Evolutionary conservation across 2,797 vertebrate species (phyloP), one percentile per base, ranked within the genome.

Genomic region (Bradypodion pumilum): DNA sequence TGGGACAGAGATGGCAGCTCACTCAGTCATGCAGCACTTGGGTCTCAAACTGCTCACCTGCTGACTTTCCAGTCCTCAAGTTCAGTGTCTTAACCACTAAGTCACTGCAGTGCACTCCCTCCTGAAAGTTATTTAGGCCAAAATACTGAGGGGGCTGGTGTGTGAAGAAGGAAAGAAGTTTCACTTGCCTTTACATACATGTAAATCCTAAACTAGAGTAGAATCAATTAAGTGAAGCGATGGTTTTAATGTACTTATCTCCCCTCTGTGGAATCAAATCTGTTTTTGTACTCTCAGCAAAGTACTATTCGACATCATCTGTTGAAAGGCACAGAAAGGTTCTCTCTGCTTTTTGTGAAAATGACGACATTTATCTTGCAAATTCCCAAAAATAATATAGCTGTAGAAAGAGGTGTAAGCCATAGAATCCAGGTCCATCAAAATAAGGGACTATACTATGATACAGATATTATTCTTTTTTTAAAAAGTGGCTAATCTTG

Each of bases 381-480:
- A 25, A 72, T 52, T 0, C 63, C 40, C 84, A 85, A 74, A 63
- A 37, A 27, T 74, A 86, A 79, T 49, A 70, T 83, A 85, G 84
- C 66, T 87, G 42, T 62, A 85, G 84, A 76, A 70, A 7, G 44
- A 40, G n/a, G 85, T 74, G n/a, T 40, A 59, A 70, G 82, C 80
- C 40, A n/a, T 82, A 68, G 29, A 68, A 49, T 81, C 68, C 46
- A 74, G 75, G 65, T 63, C 93, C 65, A 81, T 63, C 4, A 86
- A 62, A 66, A 49, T 59, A 85, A 49, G 74, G 59, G 78, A 86
- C 79, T 92, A 80, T 89, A 89, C 25, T 37, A 29, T 59, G 77
- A 16, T 32, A 72, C 70, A 86, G 78, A 74, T 87, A 90, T 88
- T 83, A 90, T 88, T 85, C 80, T 90, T 80, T 82, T 90, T 75